Conservation (phyloP, 30 jellyfish, hydroid and myxozoan genomes). For the Aurelia sp. region DNA sequence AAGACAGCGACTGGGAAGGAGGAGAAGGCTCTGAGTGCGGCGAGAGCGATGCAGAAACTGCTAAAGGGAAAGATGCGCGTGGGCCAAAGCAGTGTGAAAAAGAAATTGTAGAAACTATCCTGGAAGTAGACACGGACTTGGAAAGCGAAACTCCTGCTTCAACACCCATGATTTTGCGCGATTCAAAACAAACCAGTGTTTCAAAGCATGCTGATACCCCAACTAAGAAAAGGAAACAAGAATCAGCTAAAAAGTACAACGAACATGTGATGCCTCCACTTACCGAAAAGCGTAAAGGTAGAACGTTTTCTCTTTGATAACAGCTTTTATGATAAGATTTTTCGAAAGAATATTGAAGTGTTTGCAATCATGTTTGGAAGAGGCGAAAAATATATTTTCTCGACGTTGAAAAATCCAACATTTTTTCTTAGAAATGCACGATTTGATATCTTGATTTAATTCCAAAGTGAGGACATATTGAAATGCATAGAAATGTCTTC, state of each 20-base stretch:
- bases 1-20: conserved; percentile 55
- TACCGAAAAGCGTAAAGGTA: conserved; percentile 77
- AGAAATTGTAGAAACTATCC: background rate
- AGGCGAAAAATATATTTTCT: no score
- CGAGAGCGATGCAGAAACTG: conserved; percentile 32
- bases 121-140: conserved; percentile 1
- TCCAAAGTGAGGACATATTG: no score
- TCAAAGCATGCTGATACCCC: conserved; percentile 25
- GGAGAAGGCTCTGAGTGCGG: conserved; percentile 65
- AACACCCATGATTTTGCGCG: conserved; percentile 47
- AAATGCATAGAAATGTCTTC: no score
- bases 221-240: conserved; percentile 20
- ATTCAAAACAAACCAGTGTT: background rate
- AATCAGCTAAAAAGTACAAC: background rate
- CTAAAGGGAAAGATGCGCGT: background rate
- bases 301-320: no score
- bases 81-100: background rate
- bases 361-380: no score
- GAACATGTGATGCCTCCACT: conserved; percentile 53
- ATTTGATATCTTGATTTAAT: no score
- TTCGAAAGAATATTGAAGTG: no score
- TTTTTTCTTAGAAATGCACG: no score
- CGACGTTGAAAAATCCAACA: no score
- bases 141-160: conserved; percentile 63
- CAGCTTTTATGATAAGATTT: no score